Evolutionary conservation across 2,797 vertebrate species (phyloP).

Genomic region (Acipenser ruthenus): DNA sequence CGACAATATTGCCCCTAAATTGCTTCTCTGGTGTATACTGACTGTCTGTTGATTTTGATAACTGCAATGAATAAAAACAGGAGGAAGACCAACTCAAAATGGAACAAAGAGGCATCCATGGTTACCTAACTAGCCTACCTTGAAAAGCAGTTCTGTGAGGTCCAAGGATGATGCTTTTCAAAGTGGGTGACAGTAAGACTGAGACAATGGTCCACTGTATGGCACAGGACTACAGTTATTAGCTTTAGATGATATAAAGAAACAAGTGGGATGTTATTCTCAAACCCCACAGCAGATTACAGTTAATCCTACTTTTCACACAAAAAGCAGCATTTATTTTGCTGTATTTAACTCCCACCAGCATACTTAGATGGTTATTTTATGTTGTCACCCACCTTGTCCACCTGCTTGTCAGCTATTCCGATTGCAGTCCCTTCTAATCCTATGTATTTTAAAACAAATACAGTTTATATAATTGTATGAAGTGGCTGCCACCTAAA

Average conservation of each 20-base stretch:
- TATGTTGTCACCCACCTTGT: conserved; percentile 4
- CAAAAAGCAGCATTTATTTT: background rate
- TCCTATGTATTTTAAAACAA: conserved; percentile 1
- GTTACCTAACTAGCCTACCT: background rate
- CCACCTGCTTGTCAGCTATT: background rate
- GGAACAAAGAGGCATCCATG: background rate
- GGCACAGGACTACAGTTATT: background rate
- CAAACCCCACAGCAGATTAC: conserved; percentile 5
- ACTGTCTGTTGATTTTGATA: too few species aligned
- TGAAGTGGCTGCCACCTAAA: too few species aligned
- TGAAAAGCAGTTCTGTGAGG: background rate
- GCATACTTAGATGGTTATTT: background rate
- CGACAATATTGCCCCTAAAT: too few species aligned
- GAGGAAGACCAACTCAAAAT: too few species aligned
- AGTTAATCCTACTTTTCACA: background rate
- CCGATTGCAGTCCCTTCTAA: conserved; percentile 2
- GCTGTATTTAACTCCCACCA: background rate
- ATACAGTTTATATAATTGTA: background rate
- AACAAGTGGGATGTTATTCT: conserved; percentile 11
- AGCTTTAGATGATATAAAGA: background rate
- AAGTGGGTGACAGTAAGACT: conserved; percentile 3
- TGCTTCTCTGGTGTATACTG: too few species aligned
- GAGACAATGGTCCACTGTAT: background rate
- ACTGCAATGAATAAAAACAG: too few species aligned
- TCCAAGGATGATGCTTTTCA: background rate